Evolutionary conservation across 2,797 vertebrate genomes (phyloP), one percentile per base, ranked within the genome.

Genomic region (Emydoidea blandingii): DNA sequence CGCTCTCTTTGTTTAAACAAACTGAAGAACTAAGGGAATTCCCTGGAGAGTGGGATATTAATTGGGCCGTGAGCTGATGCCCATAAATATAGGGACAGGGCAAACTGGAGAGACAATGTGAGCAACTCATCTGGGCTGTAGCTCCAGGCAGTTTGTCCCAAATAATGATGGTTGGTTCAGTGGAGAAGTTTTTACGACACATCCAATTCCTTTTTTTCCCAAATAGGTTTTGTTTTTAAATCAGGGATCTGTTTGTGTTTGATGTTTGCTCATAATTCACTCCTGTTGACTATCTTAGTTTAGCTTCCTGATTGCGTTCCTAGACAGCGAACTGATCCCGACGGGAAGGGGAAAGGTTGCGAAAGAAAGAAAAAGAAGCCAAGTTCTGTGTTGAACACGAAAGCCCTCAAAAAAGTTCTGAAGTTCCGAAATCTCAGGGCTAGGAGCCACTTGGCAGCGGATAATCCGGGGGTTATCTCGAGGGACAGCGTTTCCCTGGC

Each of bases 1-100:
- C 4, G 6, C 41, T 80, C 62, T 37, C 34, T 94, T 79, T 65
- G 76, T 80, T 95, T 85, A 83, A 79, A 84, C 79, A 86, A 83
- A 83, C 0, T 2, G 72, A 57, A 87, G 52, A 27, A 21, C 34
- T 11, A 3, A 34, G 79, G 78, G 79, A 5, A 56, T 16, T 18
- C 34, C 44, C 80, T 29, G 18, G 12, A 21, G 6, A 14, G 0
- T 11, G 78, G 5, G 88, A 25, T 86, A 18, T 2, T 7, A 3
- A 83, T 94, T 47, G 62, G 34, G 8, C 90, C 89, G 87, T 29
- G 57, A 89, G 6, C 47, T 21, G 62, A 49, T 85, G 11, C 2
- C 14, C 19, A 6, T n/a, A 41, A 49, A 80, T n/a, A n/a, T 53
- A 5, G 49, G 3, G 29, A 21, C 29, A 49, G 85, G 57, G 18